phyloP scores from a whole-genome alignment of 2,888 invertebrate species.

The Stegophylla sp. region DNA sequence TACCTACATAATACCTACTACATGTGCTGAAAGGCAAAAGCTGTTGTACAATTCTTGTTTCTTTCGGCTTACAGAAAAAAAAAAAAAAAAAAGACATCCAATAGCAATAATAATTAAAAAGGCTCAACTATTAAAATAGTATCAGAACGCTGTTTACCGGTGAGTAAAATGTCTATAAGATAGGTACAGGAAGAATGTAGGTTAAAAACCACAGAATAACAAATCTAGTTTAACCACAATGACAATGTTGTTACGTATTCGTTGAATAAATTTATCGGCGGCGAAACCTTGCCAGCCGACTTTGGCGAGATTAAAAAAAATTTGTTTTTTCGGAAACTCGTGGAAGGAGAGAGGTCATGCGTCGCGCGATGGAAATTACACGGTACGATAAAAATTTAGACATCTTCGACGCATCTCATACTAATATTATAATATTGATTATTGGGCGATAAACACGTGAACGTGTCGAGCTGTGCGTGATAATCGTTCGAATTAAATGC shows the following conservation, averaged over 20 bases:
- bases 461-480: background rate
- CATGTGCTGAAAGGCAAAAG: no score
- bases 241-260: background rate
- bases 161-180: background rate
- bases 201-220: background rate
- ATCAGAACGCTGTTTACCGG: no score
- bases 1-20: no score
- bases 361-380: background rate
- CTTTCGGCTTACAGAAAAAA: no score
- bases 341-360: constrained; percentile 4
- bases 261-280: background rate
- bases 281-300: background rate
- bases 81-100: no score
- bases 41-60: no score
- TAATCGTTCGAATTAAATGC: background rate
- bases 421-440: background rate
- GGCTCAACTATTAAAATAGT: no score
- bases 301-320: background rate
- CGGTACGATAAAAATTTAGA: background rate
- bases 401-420: background rate
- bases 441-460: background rate
- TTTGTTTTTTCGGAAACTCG: background rate
- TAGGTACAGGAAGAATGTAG: background rate
- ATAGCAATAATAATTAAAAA: no score
- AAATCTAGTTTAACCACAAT: background rate